Base-by-base conservation (phyloP, 2,113 vertebrate genomes). In the Eulacestoma nigropectus region DNA sequence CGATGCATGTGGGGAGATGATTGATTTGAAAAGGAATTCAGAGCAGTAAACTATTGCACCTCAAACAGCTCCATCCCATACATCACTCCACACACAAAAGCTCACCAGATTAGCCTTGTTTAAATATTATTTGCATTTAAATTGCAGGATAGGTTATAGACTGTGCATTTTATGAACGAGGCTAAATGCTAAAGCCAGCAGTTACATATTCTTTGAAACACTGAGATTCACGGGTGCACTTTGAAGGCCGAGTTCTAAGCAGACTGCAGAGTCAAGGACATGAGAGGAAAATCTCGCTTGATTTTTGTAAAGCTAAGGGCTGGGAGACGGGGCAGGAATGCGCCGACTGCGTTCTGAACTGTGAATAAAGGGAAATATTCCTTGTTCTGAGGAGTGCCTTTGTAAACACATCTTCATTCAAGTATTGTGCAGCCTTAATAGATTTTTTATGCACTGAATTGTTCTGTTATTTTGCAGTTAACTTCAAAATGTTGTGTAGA, bases 71-170 rank as follows among this genome's bases (percentile, higher is more conserved):
- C 78, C 33, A 73, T 97, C 88, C 87, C 85, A 94, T 97, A 94
- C 57, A 97, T 97, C 93, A 96, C 88, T 96, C 72, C n/a, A 44
- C 79, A 79, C 53, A 90, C 37, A 89, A 94, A 97, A 96, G 70
- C 96, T 95, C 84, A 94, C 33, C 59, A 96, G 97, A 97, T 98
- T 96, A 97, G 89, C 87, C 93, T 95, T 98, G 90, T 97, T 97
- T 97, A 97, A 97, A 96, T 96, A 97, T 95, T 96, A 97, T 98
- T 98, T 97, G 96, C 97, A 97, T 98, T 97, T 97, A 97, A 98
- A 98, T 97, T 96, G 88, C 73, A 42, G 85, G 84, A 41, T 95
- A 81, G 90, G 86, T 95, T 89, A 81, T 64, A 87, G 83, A 37
- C 53, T 92, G 88, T 95, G 81, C 77, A 33, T 96, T 97, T 94